Conservation (phyloP, 2,888 invertebrate genomes). For the Dexiosoma caninum region DNA sequence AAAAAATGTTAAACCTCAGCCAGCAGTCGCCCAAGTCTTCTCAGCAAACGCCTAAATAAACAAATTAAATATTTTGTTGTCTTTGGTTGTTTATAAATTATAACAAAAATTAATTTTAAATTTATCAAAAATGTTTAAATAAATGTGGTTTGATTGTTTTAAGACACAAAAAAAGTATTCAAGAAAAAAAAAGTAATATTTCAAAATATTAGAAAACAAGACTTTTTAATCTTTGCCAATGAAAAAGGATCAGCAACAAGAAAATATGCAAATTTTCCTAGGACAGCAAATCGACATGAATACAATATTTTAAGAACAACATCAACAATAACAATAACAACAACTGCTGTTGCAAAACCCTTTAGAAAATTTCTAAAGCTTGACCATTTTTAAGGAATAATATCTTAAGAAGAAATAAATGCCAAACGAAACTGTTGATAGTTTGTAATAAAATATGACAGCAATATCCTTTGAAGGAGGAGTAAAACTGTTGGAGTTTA, state of each 20-base stretch:
- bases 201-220: slow-evolving; percentile 42
- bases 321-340: neutral
- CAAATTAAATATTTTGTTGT: slow-evolving; percentile 40
- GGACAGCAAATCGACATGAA: slow-evolving; percentile 30
- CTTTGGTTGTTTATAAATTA: slow-evolving; percentile 44
- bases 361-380: slow-evolving; percentile 16
- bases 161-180: slow-evolving; percentile 16
- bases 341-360: neutral
- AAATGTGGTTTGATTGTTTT: slow-evolving; percentile 55
- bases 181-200: neutral
- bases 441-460: too few relatives aligned
- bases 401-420: too few relatives aligned
- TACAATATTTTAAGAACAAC: neutral
- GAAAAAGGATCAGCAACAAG: slow-evolving; percentile 33
- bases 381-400: slow-evolving; percentile 7
- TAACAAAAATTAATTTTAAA: slow-evolving; percentile 58
- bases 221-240: slow-evolving; percentile 53
- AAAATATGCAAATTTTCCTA: slow-evolving; percentile 59
- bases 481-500: neutral
- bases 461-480: too few relatives aligned
- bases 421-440: slow-evolving; percentile 1
- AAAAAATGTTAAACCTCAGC: neutral
- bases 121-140: slow-evolving; percentile 48
- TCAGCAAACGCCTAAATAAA: slow-evolving; percentile 41
- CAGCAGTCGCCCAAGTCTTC: too few relatives aligned